Percentiles rank a stretch among this genome's conserved stretches.
phyloP scores from a whole-genome alignment of 2,113 vertebrate species.

The Acrocephalus arundinaceus region DNA sequence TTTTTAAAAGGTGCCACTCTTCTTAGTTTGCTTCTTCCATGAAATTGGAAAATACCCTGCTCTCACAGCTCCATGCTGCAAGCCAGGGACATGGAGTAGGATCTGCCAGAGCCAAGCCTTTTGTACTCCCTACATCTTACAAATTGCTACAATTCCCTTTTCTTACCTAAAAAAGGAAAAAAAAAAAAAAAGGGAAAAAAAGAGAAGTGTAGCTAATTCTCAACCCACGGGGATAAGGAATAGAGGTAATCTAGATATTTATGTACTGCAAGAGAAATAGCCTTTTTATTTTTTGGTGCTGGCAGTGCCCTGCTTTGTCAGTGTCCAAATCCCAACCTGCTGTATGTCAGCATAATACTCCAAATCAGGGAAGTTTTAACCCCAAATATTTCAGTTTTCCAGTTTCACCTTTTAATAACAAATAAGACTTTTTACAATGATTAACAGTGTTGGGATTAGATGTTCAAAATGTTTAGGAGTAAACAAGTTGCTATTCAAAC shows the following conservation, averaged over 20 bases:
- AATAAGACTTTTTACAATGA: background rate
- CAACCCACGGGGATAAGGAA: background rate
- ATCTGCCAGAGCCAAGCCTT: background rate
- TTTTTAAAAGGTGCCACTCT: background rate
- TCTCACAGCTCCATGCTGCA: background rate
- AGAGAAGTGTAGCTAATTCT: background rate
- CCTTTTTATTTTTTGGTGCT: background rate
- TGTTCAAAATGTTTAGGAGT: background rate
- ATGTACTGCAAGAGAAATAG: background rate
- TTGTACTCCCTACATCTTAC: background rate
- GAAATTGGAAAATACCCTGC: background rate
- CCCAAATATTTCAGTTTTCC: background rate
- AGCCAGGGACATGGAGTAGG: fast-evolving
- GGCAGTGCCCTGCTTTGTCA: background rate
- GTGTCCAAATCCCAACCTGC: background rate
- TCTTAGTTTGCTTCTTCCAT: background rate
- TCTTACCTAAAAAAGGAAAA: background rate
- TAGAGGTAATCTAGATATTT: background rate
- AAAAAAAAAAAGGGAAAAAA: too few species aligned
- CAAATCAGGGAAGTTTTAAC: background rate
- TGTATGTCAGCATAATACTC: background rate
- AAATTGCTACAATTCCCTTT: background rate
- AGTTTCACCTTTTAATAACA: background rate
- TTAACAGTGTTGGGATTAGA: background rate
- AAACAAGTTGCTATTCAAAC: background rate